Conservation (phyloP, 2,113 vertebrate species). For the Anseranas semipalmata region DNA sequence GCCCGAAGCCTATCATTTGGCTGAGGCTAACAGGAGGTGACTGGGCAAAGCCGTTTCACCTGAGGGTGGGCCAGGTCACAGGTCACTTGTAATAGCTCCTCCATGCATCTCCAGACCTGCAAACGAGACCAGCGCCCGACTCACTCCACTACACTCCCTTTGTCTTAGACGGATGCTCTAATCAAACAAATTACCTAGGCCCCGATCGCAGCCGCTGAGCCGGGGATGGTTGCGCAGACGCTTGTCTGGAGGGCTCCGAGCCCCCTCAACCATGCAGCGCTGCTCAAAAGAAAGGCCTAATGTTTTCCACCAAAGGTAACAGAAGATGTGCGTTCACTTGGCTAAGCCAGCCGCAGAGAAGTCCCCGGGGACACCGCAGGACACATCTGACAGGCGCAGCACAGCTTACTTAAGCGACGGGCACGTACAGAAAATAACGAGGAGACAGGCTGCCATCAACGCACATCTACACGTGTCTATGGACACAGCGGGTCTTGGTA, state of each 20-base stretch:
- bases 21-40: conserved; percentile 81
- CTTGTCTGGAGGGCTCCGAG: conserved; percentile 70
- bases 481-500: rapidly evolving
- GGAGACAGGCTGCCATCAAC: neutral
- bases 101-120: conserved; percentile 80
- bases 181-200: conserved; percentile 75
- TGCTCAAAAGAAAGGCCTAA: conserved; percentile 44
- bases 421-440: rapidly evolving
- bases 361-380: neutral
- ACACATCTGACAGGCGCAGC: neutral
- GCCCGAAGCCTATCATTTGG: conserved; percentile 69
- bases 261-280: conserved; percentile 8
- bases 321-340: conserved; percentile 13
- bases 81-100: conserved; percentile 83
- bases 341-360: conserved; percentile 26
- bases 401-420: neutral
- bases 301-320: conserved; percentile 57
- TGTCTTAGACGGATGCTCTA: conserved; percentile 72
- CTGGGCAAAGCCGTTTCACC: conserved; percentile 82
- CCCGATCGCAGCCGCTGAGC: conserved; percentile 69
- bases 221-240: conserved; percentile 63
- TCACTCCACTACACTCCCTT: conserved; percentile 76
- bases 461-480: rapidly evolving
- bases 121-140: conserved; percentile 77
- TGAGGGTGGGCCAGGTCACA: conserved; percentile 82